These are phyloP conservation scores for Spodoptera exigua DNA, from an alignment of 2,888 invertebrate species.

Conservation along the genomic window DNA sequence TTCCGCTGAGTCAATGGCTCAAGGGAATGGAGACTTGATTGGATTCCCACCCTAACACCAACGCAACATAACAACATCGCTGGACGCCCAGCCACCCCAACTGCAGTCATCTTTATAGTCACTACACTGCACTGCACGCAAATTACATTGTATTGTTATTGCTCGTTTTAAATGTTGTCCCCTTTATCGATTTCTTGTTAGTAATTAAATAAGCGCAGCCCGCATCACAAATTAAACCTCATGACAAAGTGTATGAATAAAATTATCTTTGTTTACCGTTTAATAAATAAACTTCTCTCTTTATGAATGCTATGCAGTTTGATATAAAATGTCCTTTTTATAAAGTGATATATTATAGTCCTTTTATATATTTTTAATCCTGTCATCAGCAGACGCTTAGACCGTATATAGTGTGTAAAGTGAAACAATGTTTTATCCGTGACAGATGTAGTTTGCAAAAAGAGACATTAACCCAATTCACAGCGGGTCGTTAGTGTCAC, in stretches of 20 bases:
- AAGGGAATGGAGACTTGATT: conserved; percentile 66
- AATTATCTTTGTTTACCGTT: too few relatives aligned
- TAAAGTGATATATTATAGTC: too few relatives aligned
- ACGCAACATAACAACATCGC: conserved; percentile 39
- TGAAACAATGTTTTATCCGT: conserved; percentile 44
- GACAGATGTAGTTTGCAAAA: conserved; percentile 57
- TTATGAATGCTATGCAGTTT: too few relatives aligned
- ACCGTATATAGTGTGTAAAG: conserved; percentile 18
- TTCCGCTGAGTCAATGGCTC: conserved; percentile 45
- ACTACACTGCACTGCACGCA: conserved; percentile 23
- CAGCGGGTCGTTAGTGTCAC: conserved; percentile 59
- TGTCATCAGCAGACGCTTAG: conserved; percentile 14
- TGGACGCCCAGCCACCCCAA: conserved; percentile 38
- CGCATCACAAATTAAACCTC: neutral
- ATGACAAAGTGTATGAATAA: neutral
- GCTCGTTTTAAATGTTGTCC: conserved; percentile 17
- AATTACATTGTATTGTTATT: conserved; percentile 31
- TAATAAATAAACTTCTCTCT: too few relatives aligned
- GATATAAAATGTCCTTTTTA: neutral
- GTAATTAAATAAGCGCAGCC: conserved; percentile 1
- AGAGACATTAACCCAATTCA: conserved; percentile 66
- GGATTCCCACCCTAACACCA: conserved; percentile 62
- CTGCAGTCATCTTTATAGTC: conserved; percentile 17
- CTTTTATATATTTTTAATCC: conserved; percentile 2
- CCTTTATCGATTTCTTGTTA: conserved; percentile 3